phyloP scores from a whole-genome alignment of 2,797 vertebrate genomes.

The Zenarchopterus dispar region DNA sequence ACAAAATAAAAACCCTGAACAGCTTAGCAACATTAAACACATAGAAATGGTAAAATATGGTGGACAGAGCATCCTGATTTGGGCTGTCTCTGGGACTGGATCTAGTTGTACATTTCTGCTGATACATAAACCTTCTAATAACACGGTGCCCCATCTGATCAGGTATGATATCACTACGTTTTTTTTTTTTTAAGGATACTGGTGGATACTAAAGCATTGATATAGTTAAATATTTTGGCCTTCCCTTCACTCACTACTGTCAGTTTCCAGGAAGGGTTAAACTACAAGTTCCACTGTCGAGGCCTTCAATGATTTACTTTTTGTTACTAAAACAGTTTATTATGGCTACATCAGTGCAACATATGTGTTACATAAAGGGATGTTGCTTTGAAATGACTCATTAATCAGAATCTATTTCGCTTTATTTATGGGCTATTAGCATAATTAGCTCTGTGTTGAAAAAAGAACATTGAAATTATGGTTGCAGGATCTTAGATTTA shows the following conservation, averaged over 20 bases:
- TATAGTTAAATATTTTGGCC: too few relatives aligned
- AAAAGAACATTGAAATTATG: conserved; percentile 18
- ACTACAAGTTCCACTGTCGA: neutral
- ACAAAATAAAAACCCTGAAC: too few relatives aligned
- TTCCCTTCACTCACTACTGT: neutral
- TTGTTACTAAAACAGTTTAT: neutral
- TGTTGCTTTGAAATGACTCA: conserved; percentile 3
- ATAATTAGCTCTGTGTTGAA: conserved; percentile 54
- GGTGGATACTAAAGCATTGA: too few relatives aligned
- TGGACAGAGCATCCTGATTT: too few relatives aligned
- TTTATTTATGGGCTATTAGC: conserved; percentile 47
- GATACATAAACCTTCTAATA: too few relatives aligned
- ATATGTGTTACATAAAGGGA: conserved; percentile 12
- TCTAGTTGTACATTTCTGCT: too few relatives aligned
- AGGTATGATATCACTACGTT: too few relatives aligned
- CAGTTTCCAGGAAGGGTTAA: neutral
- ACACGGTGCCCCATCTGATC: too few relatives aligned
- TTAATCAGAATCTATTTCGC: conserved; percentile 41
- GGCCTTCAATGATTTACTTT: neutral
- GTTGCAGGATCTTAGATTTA: conserved; percentile 39
- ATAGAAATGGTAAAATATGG: too few relatives aligned
- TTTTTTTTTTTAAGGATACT: too few relatives aligned
- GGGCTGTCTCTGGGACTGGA: too few relatives aligned
- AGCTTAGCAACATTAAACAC: too few relatives aligned
- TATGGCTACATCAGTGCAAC: conserved; percentile 1